Conservation (phyloP, 2,888 invertebrate genomes). For the Carpatolechia fugitivella region DNA sequence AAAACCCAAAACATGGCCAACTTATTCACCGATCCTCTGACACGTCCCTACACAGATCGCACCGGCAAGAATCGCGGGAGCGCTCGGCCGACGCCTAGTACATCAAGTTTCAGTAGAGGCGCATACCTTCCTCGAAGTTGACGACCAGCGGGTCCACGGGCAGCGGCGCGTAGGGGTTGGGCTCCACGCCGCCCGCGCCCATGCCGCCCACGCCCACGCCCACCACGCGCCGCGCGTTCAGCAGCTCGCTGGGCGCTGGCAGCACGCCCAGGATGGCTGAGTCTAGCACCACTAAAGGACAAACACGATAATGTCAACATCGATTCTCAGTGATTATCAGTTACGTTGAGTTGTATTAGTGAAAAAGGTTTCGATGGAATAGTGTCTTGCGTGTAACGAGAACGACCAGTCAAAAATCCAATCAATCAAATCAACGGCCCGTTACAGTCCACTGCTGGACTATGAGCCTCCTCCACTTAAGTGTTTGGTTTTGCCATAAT, state of each 20-base stretch:
- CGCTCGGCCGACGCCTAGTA: slow-evolving; percentile 47
- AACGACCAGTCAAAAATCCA: too few relatives aligned
- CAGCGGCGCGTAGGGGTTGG: slow-evolving; percentile 58
- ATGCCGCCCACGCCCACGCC: slow-evolving; percentile 36
- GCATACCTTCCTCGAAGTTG: slow-evolving; percentile 91
- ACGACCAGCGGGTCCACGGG: slow-evolving; percentile 86
- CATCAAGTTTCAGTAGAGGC: slow-evolving; percentile 82
- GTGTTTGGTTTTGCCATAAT: too few relatives aligned
- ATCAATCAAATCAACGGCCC: too few relatives aligned
- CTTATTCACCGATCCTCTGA: too few relatives aligned
- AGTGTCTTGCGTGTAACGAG: too few relatives aligned
- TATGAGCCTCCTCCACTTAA: too few relatives aligned
- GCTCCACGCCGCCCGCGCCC: slow-evolving; percentile 29
- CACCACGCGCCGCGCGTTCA: slow-evolving; percentile 52
- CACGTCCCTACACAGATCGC: neutral
- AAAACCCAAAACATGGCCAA: too few relatives aligned
- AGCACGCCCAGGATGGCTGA: slow-evolving; percentile 67
- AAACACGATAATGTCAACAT: too few relatives aligned
- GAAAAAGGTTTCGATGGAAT: too few relatives aligned
- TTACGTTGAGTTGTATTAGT: neutral
- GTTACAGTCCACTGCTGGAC: too few relatives aligned
- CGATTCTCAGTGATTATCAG: neutral
- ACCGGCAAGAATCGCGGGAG: neutral
- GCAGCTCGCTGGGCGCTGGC: slow-evolving; percentile 53
- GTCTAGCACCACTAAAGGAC: slow-evolving; percentile 58